phyloP scores from a whole-genome alignment of 2,797 vertebrate genomes.

The Chaetophractus vellerosus region DNA sequence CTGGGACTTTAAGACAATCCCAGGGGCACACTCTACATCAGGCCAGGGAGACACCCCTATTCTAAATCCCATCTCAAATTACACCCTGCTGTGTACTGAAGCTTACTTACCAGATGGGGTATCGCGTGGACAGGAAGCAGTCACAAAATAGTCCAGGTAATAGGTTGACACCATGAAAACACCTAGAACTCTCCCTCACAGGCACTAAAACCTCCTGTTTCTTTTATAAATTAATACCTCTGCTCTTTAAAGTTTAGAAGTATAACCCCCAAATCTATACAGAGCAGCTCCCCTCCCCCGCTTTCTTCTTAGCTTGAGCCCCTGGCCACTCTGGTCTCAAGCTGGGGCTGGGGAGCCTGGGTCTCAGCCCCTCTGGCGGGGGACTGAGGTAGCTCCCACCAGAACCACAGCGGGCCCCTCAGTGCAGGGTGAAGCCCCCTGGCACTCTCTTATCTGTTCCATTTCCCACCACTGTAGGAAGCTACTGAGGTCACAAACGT shows the following conservation, averaged over 20 bases:
- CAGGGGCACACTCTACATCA: not conserved
- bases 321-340: not conserved
- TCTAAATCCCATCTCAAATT: no score
- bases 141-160: no score
- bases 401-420: not conserved
- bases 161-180: no score
- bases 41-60: not conserved
- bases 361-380: not conserved
- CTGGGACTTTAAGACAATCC: not conserved
- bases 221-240: no score
- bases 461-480: not conserved
- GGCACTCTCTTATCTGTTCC: not conserved
- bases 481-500: not conserved
- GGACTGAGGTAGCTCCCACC: not conserved
- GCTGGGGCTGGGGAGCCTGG: not conserved
- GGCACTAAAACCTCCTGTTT: not conserved
- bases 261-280: not conserved
- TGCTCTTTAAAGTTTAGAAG: not conserved
- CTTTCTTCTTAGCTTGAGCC: not conserved
- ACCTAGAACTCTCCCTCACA: no score
- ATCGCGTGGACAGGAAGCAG: no score
- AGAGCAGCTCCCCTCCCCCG: not conserved
- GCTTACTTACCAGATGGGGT: no score
- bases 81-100: no score
- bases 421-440: accelerated